Percentiles rank a stretch among this genome's conserved stretches.
These are phyloP conservation scores for Phania funesta DNA, from an alignment of 2,888 invertebrate genomes.

Conservation along the genomic window DNA sequence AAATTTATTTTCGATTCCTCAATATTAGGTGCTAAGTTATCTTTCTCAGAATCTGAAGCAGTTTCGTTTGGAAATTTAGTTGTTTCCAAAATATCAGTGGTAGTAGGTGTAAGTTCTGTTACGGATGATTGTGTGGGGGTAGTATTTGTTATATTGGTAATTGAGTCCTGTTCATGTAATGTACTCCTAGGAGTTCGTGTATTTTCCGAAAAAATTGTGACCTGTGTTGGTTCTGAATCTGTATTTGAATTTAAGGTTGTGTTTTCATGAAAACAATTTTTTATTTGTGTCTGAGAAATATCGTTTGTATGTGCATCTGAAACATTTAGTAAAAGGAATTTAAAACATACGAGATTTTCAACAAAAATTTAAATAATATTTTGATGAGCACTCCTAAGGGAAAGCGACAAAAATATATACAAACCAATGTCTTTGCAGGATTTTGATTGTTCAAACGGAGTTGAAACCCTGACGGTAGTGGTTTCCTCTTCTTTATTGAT, in stretches of 20 bases:
- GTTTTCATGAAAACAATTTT: neutral
- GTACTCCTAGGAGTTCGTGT: conserved; percentile 15
- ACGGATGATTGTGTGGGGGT: neutral
- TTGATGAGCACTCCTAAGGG: neutral
- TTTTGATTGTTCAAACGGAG: neutral
- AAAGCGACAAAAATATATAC: neutral
- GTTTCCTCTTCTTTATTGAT: neutral
- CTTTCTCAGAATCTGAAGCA: neutral
- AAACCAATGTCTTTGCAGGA: conserved; percentile 32
- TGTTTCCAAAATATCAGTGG: neutral
- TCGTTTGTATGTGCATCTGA: conserved; percentile 29
- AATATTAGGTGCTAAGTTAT: neutral
- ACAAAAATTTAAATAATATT: neutral
- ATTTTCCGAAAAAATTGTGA: neutral
- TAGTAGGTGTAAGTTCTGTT: neutral
- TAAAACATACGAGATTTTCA: conserved; percentile 3
- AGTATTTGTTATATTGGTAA: neutral
- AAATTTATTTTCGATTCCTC: neutral
- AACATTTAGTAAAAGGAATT: conserved; percentile 19
- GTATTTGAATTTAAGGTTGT: conserved; percentile 8
- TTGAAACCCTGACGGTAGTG: neutral
- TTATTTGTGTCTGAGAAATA: conserved; percentile 14
- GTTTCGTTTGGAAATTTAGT: neutral
- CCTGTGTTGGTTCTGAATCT: neutral
- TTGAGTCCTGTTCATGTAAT: conserved; percentile 16